Conservation (phyloP, 1,140 invertebrate species). For the Lucilia sericata region DNA sequence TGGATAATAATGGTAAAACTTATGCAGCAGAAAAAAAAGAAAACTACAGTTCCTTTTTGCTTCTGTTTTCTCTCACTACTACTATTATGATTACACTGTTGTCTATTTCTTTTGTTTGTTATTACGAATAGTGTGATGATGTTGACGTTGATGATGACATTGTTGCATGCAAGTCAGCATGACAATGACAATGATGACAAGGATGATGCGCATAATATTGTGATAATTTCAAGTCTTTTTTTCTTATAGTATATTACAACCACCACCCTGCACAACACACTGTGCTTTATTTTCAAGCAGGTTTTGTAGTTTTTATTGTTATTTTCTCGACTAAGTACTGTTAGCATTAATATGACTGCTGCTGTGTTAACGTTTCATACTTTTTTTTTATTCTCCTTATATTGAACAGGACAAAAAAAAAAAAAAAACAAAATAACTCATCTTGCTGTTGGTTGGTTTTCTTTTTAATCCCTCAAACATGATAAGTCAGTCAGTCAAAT, state of each 20-base stretch:
- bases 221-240: slow-evolving; percentile 32
- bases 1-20: not conserved
- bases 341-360: too few species aligned
- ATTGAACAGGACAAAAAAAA: not conserved
- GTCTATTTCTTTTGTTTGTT: not conserved
- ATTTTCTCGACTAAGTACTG: not conserved
- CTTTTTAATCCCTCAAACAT: slow-evolving; percentile 40
- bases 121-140: slow-evolving; percentile 38
- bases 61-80: too few species aligned
- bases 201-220: slow-evolving; percentile 39
- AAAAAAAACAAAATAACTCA: too few species aligned
- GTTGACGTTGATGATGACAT: slow-evolving; percentile 42
- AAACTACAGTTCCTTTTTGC: not conserved
- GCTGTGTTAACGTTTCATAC: too few species aligned
- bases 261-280: too few species aligned
- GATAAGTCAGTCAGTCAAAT: slow-evolving; percentile 32
- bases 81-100: not conserved
- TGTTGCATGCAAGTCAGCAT: slow-evolving; percentile 40
- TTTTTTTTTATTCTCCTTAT: not conserved
- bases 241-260: too few species aligned
- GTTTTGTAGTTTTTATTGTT: not conserved
- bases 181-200: slow-evolving; percentile 43
- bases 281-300: not conserved
- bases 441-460: not conserved
- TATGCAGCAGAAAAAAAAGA: too few species aligned